These are phyloP conservation scores for Wiebesia pumilae DNA, from an alignment of 1,140 invertebrate species.

Conservation along the genomic window DNA sequence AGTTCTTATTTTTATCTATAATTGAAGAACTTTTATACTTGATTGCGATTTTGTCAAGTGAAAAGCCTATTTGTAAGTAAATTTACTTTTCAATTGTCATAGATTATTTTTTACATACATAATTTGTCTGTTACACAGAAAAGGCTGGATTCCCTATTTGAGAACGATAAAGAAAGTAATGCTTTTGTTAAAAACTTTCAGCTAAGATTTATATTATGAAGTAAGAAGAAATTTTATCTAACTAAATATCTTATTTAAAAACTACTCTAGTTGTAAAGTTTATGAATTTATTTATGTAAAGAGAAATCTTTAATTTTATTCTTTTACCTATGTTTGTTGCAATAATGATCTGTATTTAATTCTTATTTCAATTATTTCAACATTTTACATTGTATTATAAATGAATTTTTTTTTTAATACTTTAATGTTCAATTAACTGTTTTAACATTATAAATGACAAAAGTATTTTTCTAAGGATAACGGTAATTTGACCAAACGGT, in stretches of 20 bases:
- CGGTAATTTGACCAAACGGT: neutral
- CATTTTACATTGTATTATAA: neutral
- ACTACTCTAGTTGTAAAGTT: too few relatives aligned
- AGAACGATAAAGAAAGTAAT: neutral
- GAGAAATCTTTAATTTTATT: neutral
- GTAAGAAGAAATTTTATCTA: neutral
- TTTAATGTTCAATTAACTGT: neutral
- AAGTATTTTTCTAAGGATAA: conserved; percentile 3
- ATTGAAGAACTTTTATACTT: neutral
- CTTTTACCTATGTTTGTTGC: too few relatives aligned
- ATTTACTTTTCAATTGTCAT: neutral
- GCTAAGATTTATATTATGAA: neutral
- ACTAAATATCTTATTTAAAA: neutral
- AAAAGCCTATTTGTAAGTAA: neutral
- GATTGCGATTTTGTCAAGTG: neutral
- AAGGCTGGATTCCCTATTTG: neutral
- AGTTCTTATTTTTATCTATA: neutral
- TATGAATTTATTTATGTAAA: neutral
- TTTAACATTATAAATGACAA: neutral
- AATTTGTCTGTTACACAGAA: neutral
- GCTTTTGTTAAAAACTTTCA: neutral
- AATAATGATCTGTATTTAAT: too few relatives aligned
- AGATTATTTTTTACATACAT: neutral
- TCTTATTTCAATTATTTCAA: too few relatives aligned
- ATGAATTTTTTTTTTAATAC: neutral